Evolutionary conservation across 2,113 vertebrate genomes (phyloP), one percentile per base, ranked within the genome.

Genomic region (Pyxicephalus adspersus): DNA sequence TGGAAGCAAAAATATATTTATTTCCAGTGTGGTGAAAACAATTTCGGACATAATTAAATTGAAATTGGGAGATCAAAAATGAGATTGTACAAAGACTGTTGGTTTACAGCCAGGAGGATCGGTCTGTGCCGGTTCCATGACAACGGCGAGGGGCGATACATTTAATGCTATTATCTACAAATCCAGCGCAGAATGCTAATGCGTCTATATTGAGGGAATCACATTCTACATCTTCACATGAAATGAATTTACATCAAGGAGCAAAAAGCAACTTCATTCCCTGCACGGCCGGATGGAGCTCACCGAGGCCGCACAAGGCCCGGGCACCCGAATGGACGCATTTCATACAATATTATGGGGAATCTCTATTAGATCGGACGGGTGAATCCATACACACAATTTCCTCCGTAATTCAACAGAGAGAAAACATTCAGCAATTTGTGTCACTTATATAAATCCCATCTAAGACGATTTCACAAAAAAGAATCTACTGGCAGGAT

Each of bases 121-220:
- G 85, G 86, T 83, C 89, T 94, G 90, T 91, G 88, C 89, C 91
- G 89, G 88, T 92, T 92, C 91, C 90, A 94, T 94, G 92, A 93
- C 92, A 94, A 92, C 91, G 91, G 89, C 89, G 89, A 23, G 91
- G 87, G 89, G 90, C 88, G 90, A 89, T 92, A 87, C 84, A 88
- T 93, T 92, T 94, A 92, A 93, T 93, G 91, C 88, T 91, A 93
- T 94, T 94, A 92, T 93, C 89, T 92, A 91, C 87, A 92, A 89
- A 90, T 84, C 89, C 88, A 88, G 89, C 91, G 87, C 87, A 91
- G 90, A 94, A 93, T 94, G 89, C 87, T 94, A 93, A 94, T 94
- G 89, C 83, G 89, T 85, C 86, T 85, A 88, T 89, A 87, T 82
- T 85, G 83, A 88, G 85, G 88, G 91, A 94, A 90, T 92, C 87